Base-by-base conservation (phyloP, 2,888 invertebrate genomes). In the Gerris lacustris region DNA sequence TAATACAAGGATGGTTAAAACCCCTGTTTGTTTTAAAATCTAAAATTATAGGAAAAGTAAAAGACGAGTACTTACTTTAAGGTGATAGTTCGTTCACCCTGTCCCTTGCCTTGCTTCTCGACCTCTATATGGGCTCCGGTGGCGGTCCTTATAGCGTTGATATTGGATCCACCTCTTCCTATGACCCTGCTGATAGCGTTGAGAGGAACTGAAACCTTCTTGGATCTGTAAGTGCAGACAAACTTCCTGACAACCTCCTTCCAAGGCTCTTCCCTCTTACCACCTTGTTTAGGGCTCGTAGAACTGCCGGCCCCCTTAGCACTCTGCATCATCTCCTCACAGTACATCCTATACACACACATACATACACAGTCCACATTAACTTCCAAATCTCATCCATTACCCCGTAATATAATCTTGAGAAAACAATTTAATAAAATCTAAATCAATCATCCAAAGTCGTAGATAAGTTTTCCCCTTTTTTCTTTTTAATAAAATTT, bases 61-160 rank as follows among this genome's bases (percentile, higher is more conserved):
- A 31, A 31, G 31, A 31, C 31, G 4, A 31, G 31, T 55, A 71
- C 74, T 69, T 55, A 74, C 74, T 94, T 95, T 79, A 99, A 96
- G 64, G 95, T 96, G 75, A 99, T 95, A 78, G 91, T 91, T 76
- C 98, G 85, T 81, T 96, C 96, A 71, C 92, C 92, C 82, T 94
- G 94, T 6, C 93, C 91, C 82, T 95, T 94, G 79, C 90, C 90
- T 82, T 96, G 96, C 81, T 98, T 98, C 81, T 98, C 98, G 44
- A 98, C 95, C 82, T 98, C 96, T 79, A 99, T 98, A 80, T 96
- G 94, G 6, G 98, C 98, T 72, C 96, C 96, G 45, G 98, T 97
- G 69, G 94, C 92, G 71, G 94, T 93, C 72, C 98, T 86, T 79
- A 99, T 97, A 11, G 97, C 95, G 83, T 99, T 99, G 78, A 99